Percentiles rank a stretch among this genome's conserved stretches.
Conservation (phyloP, 2,888 invertebrate genomes). For the Oscheius sp. region DNA sequence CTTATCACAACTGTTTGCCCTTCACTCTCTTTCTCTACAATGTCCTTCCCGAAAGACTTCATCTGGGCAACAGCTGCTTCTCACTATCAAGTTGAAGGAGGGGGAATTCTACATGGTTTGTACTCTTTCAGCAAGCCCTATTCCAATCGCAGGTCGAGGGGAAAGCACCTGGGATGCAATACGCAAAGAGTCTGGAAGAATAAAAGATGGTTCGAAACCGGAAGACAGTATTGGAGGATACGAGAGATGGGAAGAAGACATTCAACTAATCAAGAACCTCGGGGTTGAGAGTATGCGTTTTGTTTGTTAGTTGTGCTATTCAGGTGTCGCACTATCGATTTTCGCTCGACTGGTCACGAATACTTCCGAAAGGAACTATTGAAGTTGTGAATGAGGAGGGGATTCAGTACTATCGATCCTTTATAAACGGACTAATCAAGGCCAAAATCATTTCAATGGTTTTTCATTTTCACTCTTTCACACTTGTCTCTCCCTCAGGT, state of each 20-base stretch:
- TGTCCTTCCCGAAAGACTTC: slow-evolving; percentile 55
- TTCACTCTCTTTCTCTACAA: neutral
- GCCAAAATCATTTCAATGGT: slow-evolving; percentile 78
- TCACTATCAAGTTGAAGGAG: slow-evolving; percentile 62
- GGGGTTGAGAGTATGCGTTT: slow-evolving; percentile 72
- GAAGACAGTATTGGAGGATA: slow-evolving; percentile 82
- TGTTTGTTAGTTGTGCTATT: slow-evolving; percentile 8
- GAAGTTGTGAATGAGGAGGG: slow-evolving; percentile 80
- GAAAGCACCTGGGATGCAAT: slow-evolving; percentile 81
- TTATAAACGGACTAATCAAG: slow-evolving; percentile 81
- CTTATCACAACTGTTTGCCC: slow-evolving; percentile 8
- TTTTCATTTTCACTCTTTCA: too few relatives aligned
- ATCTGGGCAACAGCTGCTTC: slow-evolving; percentile 60
- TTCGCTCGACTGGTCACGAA: slow-evolving; percentile 81
- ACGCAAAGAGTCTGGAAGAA: slow-evolving; percentile 78
- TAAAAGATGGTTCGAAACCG: slow-evolving; percentile 79
- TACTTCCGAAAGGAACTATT: slow-evolving; percentile 81
- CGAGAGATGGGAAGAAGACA: slow-evolving; percentile 79
- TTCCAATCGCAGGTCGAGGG: slow-evolving; percentile 67
- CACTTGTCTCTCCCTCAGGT: too few relatives aligned
- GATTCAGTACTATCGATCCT: slow-evolving; percentile 83
- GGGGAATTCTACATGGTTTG: slow-evolving; percentile 44
- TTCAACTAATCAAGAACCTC: slow-evolving; percentile 78
- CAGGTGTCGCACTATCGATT: slow-evolving; percentile 73
- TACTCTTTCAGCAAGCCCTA: neutral